These are phyloP conservation scores for Eupithecia exiguata DNA, from an alignment of 2,888 invertebrate genomes.

Conservation along the genomic window DNA sequence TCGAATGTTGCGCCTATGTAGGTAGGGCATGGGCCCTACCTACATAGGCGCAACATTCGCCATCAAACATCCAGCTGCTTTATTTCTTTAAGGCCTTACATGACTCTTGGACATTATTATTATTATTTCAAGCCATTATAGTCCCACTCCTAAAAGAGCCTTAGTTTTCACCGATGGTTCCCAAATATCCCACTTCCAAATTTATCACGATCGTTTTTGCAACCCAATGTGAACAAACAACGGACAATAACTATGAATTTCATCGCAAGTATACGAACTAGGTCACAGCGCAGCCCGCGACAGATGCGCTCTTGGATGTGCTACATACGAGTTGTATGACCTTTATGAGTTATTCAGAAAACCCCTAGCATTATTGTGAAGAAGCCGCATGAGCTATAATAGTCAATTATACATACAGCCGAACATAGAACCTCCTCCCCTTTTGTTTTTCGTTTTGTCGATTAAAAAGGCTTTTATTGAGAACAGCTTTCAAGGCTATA, in stretches of 20 bases:
- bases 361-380: not conserved
- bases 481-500: not conserved
- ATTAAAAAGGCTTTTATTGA: not conserved
- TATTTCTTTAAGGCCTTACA: too few relatives aligned
- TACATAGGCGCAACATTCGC: too few relatives aligned
- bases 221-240: not conserved
- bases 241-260: constrained; percentile 23
- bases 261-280: constrained; percentile 19
- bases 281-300: constrained; percentile 27
- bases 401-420: not conserved
- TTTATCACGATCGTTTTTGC: not conserved
- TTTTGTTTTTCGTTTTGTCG: too few relatives aligned
- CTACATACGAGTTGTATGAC: constrained; percentile 23
- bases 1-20: too few relatives aligned
- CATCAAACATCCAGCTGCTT: too few relatives aligned
- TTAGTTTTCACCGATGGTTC: not conserved
- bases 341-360: not conserved
- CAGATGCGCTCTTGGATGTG: constrained; percentile 31
- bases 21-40: too few relatives aligned
- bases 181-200: not conserved
- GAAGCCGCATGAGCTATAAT: not conserved
- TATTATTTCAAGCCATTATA: too few relatives aligned
- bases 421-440: too few relatives aligned
- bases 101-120: too few relatives aligned
- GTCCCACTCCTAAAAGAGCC: too few relatives aligned